Base-by-base conservation (phyloP, 1,140 invertebrate genomes). In the Drosophila asahinai region DNA sequence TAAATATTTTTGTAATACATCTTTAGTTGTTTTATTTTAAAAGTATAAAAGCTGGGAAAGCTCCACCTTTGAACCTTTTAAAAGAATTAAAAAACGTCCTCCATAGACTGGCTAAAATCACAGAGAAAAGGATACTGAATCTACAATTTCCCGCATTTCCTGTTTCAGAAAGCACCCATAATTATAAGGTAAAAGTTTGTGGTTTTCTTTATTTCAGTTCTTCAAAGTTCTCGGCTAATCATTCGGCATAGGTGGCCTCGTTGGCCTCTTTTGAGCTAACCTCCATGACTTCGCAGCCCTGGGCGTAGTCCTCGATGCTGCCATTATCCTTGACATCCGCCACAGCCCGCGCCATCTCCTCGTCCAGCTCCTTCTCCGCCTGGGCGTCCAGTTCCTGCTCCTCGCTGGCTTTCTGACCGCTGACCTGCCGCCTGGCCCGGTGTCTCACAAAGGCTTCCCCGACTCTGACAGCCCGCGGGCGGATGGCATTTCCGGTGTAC, bases 201-300 rank as follows among this genome's bases (percentile, higher is more conserved):
- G 22, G 22, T 64, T 33, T 40, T 33, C 19, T 78, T 72, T 82
- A 76, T 68, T 76, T 48, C 9, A 60, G 43, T 57, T 63, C 22
- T 61, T 36, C 8, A 25, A 62, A 22, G 17, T 43, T 38, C 12
- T 42, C 58, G 11, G 11, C 19, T 22, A 45, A 60, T 52, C 68
- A 79, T 54, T 83, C 76, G 17, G 60, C 49, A 43, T 86, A 91
- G 47, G 73, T 86, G 22, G 86, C 77, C 25, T 89, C 83, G 38
- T 91, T 91, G 40, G 58, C 73, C 73, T 89, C 83, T 8, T 87
- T 78, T 25, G 89, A 82, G 47, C 74, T 68, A 14, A 72, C 62
- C 25, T 91, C 87, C 55, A 76, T 63, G 9, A 82, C 81, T 25
- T 84, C 89, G 25, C 89, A 91, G 33, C 89, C 89, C 61, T 89